phyloP scores from a whole-genome alignment of 2,113 vertebrate species.

The Calyptomena viridis region DNA sequence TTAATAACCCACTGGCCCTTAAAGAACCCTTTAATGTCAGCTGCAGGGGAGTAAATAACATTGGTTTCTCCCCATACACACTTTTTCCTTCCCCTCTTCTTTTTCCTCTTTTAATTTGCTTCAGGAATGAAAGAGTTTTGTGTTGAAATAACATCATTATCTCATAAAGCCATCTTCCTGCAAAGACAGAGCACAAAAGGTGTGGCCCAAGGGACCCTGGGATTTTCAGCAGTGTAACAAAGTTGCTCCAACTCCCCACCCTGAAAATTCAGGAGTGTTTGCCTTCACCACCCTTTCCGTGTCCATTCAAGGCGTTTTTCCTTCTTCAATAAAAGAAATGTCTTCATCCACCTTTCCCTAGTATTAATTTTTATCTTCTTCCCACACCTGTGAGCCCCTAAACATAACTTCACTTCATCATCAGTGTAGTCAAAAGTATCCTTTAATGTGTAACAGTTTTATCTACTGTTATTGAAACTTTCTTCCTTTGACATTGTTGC shows the following conservation, averaged over 20 bases:
- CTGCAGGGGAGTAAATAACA: conserved; percentile 64
- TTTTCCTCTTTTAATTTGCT: conserved; percentile 38
- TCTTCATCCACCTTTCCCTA: not conserved
- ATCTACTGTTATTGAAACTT: not conserved
- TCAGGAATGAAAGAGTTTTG: conserved; percentile 35
- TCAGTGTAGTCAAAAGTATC: not conserved
- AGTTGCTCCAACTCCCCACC: not conserved
- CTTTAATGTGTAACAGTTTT: not conserved
- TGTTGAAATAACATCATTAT: conserved; percentile 64
- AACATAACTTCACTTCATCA: conserved; percentile 7
- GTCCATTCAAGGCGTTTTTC: not conserved
- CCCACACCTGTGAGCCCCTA: not conserved
- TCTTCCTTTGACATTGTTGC: not conserved
- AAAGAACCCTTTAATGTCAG: conserved; percentile 63
- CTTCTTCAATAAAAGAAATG: not conserved
- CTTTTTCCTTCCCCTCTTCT: not conserved
- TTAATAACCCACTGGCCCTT: conserved; percentile 74
- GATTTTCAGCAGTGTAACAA: not conserved
- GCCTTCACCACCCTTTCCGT: not conserved
- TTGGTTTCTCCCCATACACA: not conserved
- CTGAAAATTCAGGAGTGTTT: not conserved
- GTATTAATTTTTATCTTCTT: not conserved
- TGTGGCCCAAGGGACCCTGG: not conserved
- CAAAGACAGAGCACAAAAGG: conserved; percentile 3
- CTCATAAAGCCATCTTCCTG: conserved; percentile 19